These are phyloP conservation scores for Synanthedon andrenaeformis DNA, from an alignment of 2,888 invertebrate genomes.

Conservation along the genomic window DNA sequence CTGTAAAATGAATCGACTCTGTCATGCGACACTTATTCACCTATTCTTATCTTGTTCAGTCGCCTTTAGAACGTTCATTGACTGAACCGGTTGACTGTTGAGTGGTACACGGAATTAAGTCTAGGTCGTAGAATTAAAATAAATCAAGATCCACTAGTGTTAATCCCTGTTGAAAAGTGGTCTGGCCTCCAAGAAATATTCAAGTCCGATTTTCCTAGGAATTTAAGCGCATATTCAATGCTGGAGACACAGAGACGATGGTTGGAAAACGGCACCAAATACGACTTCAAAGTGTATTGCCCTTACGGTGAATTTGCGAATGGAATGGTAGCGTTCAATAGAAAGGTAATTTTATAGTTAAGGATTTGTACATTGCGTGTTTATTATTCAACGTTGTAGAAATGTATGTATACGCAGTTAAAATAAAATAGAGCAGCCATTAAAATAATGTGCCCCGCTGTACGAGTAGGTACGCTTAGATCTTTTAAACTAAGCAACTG, in stretches of 20 bases:
- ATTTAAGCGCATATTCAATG: not conserved
- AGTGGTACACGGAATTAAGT: too few species aligned
- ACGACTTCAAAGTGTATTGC: constrained; percentile 2
- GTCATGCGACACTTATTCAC: too few species aligned
- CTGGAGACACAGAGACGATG: not conserved
- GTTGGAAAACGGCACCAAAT: not conserved
- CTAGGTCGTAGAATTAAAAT: not conserved
- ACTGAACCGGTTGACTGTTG: too few species aligned
- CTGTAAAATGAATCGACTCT: too few species aligned
- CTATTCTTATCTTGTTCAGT: too few species aligned
- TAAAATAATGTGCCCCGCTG: too few species aligned
- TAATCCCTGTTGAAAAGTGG: not conserved
- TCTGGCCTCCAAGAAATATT: not conserved
- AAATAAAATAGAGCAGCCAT: too few species aligned
- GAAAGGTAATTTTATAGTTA: constrained; percentile 2
- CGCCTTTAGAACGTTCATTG: too few species aligned
- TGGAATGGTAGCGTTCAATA: constrained; percentile 2
- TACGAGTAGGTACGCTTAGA: too few species aligned
- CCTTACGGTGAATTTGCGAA: constrained; percentile 1
- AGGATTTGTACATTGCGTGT: not conserved
- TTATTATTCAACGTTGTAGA: not conserved
- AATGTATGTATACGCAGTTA: too few species aligned
- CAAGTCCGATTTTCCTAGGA: not conserved
- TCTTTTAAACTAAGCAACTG: too few species aligned
- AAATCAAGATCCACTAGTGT: not conserved